Conservation (phyloP, 2,113 vertebrate species). For the Prinia subflava region DNA sequence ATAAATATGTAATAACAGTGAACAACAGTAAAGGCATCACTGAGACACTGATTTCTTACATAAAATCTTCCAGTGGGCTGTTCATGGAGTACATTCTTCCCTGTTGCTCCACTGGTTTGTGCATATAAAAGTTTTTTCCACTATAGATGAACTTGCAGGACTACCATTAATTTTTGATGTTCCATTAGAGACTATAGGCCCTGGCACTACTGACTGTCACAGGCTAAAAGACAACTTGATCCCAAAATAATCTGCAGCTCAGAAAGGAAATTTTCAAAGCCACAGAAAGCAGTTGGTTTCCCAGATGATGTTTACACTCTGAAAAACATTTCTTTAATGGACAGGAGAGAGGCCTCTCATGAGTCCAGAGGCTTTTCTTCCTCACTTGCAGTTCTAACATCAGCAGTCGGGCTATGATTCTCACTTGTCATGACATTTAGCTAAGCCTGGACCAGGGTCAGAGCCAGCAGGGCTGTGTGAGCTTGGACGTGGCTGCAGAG, state of each 20-base stretch:
- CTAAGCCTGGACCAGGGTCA: background rate
- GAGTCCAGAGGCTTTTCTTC: background rate
- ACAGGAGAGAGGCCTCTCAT: background rate
- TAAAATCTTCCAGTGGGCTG: background rate
- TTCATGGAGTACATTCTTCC: background rate
- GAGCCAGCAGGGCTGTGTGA: fast-evolving
- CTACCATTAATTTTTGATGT: background rate
- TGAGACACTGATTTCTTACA: background rate
- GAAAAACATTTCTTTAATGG: background rate
- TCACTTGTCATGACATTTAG: background rate
- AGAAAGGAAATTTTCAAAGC: background rate
- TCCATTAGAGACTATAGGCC: background rate
- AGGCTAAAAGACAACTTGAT: background rate
- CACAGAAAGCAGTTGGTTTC: background rate
- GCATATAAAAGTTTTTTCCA: background rate
- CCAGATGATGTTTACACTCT: background rate
- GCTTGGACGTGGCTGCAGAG: background rate
- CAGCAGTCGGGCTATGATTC: background rate
- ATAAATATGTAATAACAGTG: background rate
- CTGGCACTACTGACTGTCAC: background rate
- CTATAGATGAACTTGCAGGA: background rate
- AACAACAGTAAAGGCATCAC: background rate
- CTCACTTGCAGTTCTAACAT: background rate
- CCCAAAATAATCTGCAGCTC: background rate
- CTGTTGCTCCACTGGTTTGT: background rate